Percentiles rank a stretch among this genome's conserved stretches.
Evolutionary conservation across 2,113 vertebrate genomes (phyloP).

Genomic region (Clarias gariepinus): DNA sequence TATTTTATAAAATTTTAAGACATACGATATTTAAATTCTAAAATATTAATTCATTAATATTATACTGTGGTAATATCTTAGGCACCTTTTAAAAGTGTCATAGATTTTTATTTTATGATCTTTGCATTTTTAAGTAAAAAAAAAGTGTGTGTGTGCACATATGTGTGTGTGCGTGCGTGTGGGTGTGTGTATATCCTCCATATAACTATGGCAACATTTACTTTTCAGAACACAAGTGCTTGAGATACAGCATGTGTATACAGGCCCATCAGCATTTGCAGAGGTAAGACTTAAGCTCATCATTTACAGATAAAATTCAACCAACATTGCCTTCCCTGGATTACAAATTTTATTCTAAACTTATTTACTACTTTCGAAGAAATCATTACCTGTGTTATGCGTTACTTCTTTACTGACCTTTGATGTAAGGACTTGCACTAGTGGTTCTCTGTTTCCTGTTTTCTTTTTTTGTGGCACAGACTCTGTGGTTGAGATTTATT

Average conservation of each 20-base stretch:
- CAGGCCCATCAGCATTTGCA: slow-evolving; percentile 8
- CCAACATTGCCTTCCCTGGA: not conserved
- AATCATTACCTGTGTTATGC: not conserved
- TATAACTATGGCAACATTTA: not conserved
- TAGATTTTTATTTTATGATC: not conserved
- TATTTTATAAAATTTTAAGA: not conserved
- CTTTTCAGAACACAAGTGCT: slow-evolving; percentile 36
- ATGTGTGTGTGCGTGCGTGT: not conserved
- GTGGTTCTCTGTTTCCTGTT: slow-evolving; percentile 36
- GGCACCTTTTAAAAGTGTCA: not conserved
- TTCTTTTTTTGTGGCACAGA: slow-evolving; percentile 8
- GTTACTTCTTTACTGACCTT: slow-evolving; percentile 13
- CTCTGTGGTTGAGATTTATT: slow-evolving; percentile 28
- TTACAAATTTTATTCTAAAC: not conserved
- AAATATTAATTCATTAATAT: not conserved
- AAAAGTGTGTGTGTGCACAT: not conserved
- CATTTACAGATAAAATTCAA: not conserved
- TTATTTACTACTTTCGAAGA: not conserved
- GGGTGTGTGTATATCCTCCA: not conserved
- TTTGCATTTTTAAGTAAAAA: not conserved
- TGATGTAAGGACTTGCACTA: not conserved
- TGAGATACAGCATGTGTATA: slow-evolving; percentile 38
- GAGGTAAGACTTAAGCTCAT: slow-evolving; percentile 36
- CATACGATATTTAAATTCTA: not conserved
- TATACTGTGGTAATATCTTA: not conserved